A percentile compares a stretch with the other conserved stretches of the same genome.
These are phyloP conservation scores for Drosophila paranaensis DNA, from an alignment of 2,888 invertebrate genomes.

Conservation along the genomic window DNA sequence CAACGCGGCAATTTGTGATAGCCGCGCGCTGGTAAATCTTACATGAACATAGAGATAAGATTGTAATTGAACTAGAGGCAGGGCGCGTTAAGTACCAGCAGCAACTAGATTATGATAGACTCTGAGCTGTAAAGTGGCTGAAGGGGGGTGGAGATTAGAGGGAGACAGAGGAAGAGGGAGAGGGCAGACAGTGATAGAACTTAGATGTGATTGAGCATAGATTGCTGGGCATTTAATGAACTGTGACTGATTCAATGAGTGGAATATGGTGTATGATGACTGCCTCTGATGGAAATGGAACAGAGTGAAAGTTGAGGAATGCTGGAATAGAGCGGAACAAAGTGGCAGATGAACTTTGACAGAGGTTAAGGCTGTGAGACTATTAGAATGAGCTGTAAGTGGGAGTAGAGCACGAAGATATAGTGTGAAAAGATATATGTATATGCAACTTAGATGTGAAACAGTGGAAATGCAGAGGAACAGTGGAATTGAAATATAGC, in stretches of 20 bases:
- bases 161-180: neutral
- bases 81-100: neutral
- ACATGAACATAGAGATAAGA: slow-evolving; percentile 60
- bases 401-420: too few relatives aligned
- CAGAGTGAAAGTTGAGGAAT: neutral
- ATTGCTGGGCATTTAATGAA: neutral
- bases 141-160: too few relatives aligned
- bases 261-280: neutral
- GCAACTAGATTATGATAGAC: slow-evolving; percentile 8
- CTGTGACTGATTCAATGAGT: slow-evolving; percentile 6
- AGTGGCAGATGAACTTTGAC: neutral
- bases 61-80: slow-evolving; percentile 18
- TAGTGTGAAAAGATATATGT: neutral
- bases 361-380: too few relatives aligned
- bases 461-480: neutral
- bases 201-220: neutral
- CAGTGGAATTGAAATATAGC: neutral
- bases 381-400: too few relatives aligned
- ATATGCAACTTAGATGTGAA: neutral
- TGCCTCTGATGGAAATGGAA: neutral
- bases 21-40: slow-evolving; percentile 50
- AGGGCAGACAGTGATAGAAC: neutral
- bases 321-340: neutral
- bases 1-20: slow-evolving; percentile 35
- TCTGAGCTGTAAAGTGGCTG: neutral